Percentiles rank a stretch among this genome's conserved stretches.
Evolutionary conservation across 2,113 vertebrate genomes (phyloP).

Genomic region (Phalacrocorax brasilianus): DNA sequence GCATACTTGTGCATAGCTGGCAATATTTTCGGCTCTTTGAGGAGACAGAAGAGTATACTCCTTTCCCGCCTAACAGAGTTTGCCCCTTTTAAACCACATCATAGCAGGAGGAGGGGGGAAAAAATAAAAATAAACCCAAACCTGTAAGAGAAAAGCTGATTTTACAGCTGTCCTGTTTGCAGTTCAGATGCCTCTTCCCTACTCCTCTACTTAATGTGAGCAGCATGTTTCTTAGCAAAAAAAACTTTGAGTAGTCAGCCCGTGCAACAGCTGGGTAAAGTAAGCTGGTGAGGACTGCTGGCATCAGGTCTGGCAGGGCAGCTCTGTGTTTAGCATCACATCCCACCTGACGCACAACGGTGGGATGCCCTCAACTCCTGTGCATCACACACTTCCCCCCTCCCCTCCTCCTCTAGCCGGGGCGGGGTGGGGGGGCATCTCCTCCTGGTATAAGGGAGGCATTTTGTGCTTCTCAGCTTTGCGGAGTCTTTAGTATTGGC

Average conservation of each 20-base stretch:
- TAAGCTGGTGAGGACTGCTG: background rate
- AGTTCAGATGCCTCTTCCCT: background rate
- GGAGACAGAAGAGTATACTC: background rate
- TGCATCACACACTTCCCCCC: background rate
- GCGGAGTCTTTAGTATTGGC: background rate
- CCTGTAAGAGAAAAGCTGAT: background rate
- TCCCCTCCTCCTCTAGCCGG: background rate
- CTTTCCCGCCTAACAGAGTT: background rate
- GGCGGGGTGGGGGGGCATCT: background rate
- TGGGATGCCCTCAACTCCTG: background rate
- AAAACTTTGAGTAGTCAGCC: too few species aligned
- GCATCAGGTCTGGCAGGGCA: background rate
- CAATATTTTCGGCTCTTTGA: background rate
- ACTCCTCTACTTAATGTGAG: accelerated
- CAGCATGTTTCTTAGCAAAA: background rate
- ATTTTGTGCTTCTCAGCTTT: background rate
- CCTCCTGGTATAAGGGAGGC: background rate
- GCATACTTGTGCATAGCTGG: accelerated
- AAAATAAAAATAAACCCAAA: background rate
- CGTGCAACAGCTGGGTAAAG: accelerated
- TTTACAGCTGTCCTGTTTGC: background rate
- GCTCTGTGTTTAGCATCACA: accelerated
- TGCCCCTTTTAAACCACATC: background rate
- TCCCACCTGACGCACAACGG: background rate
- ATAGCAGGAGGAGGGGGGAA: background rate